These are phyloP conservation scores for Oncorhynchus clarkii DNA, from an alignment of 2,113 vertebrate genomes.

Conservation along the genomic window DNA sequence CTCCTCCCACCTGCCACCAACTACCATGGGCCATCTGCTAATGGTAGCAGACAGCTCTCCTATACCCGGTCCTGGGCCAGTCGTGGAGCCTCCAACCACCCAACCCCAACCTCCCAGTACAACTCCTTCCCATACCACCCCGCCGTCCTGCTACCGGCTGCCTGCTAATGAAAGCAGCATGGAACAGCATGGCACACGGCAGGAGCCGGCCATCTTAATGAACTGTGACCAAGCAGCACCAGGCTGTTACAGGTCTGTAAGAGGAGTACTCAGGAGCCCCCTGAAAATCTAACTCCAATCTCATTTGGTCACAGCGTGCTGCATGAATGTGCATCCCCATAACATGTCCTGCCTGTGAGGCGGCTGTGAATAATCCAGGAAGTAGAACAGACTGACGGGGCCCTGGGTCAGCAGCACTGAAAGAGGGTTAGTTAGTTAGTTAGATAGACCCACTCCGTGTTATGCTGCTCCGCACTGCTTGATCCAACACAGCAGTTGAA, in stretches of 20 bases:
- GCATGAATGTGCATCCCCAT: slow-evolving; percentile 19
- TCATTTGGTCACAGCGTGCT: slow-evolving; percentile 48
- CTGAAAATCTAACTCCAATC: slow-evolving; percentile 34
- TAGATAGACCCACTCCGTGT: background rate
- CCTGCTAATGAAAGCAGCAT: slow-evolving; percentile 45
- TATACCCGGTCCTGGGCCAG: too few species aligned
- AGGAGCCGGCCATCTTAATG: slow-evolving; percentile 53
- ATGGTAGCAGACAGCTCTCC: too few species aligned
- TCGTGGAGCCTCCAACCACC: background rate
- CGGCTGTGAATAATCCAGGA: slow-evolving; percentile 28
- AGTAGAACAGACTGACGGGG: too few species aligned
- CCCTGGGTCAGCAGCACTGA: background rate
- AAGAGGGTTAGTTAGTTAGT: background rate
- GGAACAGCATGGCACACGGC: slow-evolving; percentile 14
- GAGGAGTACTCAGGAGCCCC: slow-evolving; percentile 46
- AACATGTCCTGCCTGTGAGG: slow-evolving; percentile 44
- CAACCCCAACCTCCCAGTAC: background rate
- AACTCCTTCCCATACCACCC: slow-evolving; percentile 44
- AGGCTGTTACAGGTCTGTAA: slow-evolving; percentile 32
- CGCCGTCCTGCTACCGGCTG: slow-evolving; percentile 3
- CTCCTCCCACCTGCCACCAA: too few species aligned
- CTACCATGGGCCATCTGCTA: too few species aligned
- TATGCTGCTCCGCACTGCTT: background rate
- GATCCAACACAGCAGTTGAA: slow-evolving; percentile 4
- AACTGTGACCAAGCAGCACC: slow-evolving; percentile 46